phyloP scores from a whole-genome alignment of 2,113 vertebrate genomes.

The Tyto alba region DNA sequence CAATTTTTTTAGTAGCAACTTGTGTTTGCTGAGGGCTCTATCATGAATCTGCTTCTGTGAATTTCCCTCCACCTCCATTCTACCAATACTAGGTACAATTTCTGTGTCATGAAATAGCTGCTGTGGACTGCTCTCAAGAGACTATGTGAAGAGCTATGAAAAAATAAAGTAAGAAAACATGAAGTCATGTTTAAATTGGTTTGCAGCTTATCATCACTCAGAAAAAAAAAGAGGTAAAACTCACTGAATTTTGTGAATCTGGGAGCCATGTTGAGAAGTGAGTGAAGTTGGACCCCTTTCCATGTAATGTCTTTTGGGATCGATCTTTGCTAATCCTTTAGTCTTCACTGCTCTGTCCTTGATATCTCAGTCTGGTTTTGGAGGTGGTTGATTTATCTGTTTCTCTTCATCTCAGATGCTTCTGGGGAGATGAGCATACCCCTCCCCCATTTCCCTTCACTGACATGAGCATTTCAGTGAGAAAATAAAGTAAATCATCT shows the following conservation, averaged over 20 bases:
- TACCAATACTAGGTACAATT: neutral
- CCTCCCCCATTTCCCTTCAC: rapidly evolving
- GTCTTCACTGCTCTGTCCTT: neutral
- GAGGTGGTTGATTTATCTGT: neutral
- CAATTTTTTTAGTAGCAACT: neutral
- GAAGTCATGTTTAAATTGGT: neutral
- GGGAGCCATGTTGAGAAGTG: neutral
- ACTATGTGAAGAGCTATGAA: neutral
- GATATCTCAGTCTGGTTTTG: neutral
- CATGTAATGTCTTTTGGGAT: neutral
- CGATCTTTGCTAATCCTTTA: neutral
- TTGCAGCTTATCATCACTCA: neutral
- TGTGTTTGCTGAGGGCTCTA: conserved; percentile 2
- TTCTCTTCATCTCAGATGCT: neutral
- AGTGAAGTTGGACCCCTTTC: neutral
- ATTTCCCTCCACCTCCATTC: neutral
- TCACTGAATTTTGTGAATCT: neutral
- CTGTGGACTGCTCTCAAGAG: neutral
- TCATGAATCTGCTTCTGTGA: neutral
- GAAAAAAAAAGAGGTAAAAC: neutral
- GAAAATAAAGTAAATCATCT: neutral
- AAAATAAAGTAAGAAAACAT: neutral
- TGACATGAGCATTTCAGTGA: neutral
- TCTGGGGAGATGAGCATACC: neutral
- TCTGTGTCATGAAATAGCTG: neutral